Percentiles rank a stretch among this genome's conserved stretches.
phyloP scores from a whole-genome alignment of 2,888 invertebrate species.

The Trisateles emortualis region DNA sequence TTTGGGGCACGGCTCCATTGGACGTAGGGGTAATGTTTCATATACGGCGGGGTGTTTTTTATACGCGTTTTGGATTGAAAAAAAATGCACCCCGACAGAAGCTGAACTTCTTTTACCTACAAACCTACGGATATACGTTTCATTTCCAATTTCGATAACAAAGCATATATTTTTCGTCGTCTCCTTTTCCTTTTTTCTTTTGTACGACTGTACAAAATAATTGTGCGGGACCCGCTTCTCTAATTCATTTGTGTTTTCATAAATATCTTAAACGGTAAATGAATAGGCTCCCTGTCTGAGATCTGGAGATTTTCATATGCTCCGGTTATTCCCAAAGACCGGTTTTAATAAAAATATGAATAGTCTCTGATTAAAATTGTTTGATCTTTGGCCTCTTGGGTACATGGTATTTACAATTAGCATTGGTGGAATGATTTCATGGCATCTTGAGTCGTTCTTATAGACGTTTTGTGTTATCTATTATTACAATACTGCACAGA shows the following conservation, averaged over 20 bases:
- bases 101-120: constrained; percentile 77
- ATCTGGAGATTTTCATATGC: constrained; percentile 66
- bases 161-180: constrained; percentile 75
- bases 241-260: constrained; percentile 72
- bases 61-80: constrained; percentile 73
- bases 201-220: constrained; percentile 66
- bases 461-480: not conserved
- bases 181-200: constrained; percentile 64
- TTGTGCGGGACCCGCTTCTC: constrained; percentile 67
- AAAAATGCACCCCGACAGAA: constrained; percentile 79
- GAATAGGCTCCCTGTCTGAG: constrained; percentile 52
- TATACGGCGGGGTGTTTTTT: constrained; percentile 82
- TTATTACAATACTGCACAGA: not conserved
- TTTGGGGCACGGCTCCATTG: constrained; percentile 75
- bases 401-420: constrained; percentile 37
- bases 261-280: constrained; percentile 61
- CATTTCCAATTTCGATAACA: constrained; percentile 86
- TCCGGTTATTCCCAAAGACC: constrained; percentile 56
- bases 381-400: constrained; percentile 48
- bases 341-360: constrained; percentile 60
- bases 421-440: not conserved
- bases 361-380: constrained; percentile 54
- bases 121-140: constrained; percentile 72
- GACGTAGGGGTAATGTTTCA: constrained; percentile 83
- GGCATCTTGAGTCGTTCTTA: not conserved